These are phyloP conservation scores for Acinonyx jubatus DNA, from an alignment of 2,113 vertebrate genomes.

Conservation along the genomic window DNA sequence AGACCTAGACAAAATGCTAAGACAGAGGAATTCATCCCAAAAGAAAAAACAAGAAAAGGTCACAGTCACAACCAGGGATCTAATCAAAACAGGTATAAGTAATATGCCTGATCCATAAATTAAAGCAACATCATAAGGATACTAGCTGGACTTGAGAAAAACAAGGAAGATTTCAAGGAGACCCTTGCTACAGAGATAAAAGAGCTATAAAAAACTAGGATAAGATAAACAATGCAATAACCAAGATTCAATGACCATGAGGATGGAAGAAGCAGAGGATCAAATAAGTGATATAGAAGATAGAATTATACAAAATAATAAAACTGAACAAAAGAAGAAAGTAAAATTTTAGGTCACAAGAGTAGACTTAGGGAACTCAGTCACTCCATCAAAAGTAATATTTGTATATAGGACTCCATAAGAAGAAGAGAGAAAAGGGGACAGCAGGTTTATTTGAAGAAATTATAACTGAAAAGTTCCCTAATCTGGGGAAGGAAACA, in stretches of 20 bases:
- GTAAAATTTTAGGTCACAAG: background rate
- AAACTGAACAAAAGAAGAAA: background rate
- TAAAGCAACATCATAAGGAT: background rate
- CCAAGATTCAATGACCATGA: background rate
- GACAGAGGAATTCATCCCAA: background rate
- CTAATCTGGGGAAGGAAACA: background rate
- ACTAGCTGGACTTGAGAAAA: background rate
- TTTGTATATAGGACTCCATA: background rate
- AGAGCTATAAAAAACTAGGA: background rate
- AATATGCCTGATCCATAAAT: background rate
- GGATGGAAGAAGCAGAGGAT: background rate
- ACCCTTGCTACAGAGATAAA: background rate
- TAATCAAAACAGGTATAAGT: background rate
- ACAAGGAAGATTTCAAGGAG: background rate
- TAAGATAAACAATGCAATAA: background rate
- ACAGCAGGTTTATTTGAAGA: background rate
- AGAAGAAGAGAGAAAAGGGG: background rate
- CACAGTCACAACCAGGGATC: background rate
- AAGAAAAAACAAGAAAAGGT: background rate
- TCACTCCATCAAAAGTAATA: background rate
- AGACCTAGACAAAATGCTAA: background rate
- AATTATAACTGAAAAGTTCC: background rate
- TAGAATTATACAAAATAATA: background rate
- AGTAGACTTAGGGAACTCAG: background rate
- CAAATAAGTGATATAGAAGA: background rate